Base-by-base conservation (phyloP, 2,888 invertebrate genomes). In the Phengaris alcon region DNA sequence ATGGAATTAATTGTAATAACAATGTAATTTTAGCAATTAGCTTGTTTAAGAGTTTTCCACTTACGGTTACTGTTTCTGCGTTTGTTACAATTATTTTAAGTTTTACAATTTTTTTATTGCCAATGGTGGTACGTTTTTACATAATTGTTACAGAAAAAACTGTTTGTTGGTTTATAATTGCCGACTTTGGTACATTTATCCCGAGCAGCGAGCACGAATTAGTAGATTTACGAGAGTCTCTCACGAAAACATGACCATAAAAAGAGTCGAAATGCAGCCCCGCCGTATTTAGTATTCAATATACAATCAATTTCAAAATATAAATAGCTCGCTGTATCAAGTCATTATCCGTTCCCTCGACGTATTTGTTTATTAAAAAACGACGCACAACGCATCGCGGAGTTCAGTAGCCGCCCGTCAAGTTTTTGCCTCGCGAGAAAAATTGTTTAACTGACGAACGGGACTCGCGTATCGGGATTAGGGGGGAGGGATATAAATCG, bases 401-500 rank as follows among this genome's bases (percentile, higher is more conserved):
- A 76, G 76, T 74, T 76, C 75, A 75, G 74, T 54, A 75, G 73
- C 70, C 76, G 77, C 57, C 74, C 46, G 77, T 74, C 76, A 59
- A 77, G 76, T 78, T 78, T 78, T 78, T 78, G 77, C 74, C 73
- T 54, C 15, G 74, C 57, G 59, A 76, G 76, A 78, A 78, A 77
- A 77, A 77, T 77, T 55, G 54, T 68, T 57, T 68, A 75, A 73
- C 74, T 54, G 55, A 74, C 68, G 70, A 68, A 68, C 73, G 57
- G 73, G 77, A 75, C 52, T 68, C 68, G 73, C 22, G 76, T 75
- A 22, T 73, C 52, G 68, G 57, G 73, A 22, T n/a, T 22, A 73
- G 73, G 80, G 78, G 77, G 76, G 80, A 75, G 76, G 77, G 75
- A 79, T 85, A 90, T 90, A 87, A 91, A 90, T 90, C 86, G 84